A percentile compares a stretch with the other conserved stretches of the same genome.
Conservation (phyloP, 2,797 vertebrate species). For the Esox lucius region DNA sequence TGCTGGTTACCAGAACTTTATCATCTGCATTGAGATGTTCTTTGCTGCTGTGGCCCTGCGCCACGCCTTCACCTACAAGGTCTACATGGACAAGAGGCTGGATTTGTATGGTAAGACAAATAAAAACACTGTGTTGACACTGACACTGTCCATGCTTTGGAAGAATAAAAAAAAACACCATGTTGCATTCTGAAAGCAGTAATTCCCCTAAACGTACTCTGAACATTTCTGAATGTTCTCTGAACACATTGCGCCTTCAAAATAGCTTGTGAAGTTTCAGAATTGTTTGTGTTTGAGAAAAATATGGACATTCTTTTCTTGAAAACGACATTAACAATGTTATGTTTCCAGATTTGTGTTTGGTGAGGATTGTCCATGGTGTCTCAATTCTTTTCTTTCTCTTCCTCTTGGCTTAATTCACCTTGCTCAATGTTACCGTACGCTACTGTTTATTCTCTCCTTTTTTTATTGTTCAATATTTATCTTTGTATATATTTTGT, state of each 20-base stretch:
- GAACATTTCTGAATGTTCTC: no score
- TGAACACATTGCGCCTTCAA: no score
- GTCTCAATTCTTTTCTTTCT: slow-evolving; percentile 6
- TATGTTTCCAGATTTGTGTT: neutral
- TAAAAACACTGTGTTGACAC: neutral
- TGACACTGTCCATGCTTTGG: neutral
- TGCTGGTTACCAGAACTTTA: slow-evolving; percentile 98
- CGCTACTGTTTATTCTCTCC: slow-evolving; percentile 31
- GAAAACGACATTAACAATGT: neutral
- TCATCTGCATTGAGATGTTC: slow-evolving; percentile 99
- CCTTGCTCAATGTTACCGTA: slow-evolving; percentile 4
- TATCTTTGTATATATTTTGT: slow-evolving; percentile 1
- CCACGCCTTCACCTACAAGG: slow-evolving; percentile 95
- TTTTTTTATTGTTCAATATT: slow-evolving; percentile 7
- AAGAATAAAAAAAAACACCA: no score
- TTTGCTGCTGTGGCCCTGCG: slow-evolving; percentile 93
- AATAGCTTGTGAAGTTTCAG: no score
- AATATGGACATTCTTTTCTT: neutral
- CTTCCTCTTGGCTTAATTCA: slow-evolving; percentile 22
- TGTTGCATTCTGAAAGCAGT: no score
- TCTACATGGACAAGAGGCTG: slow-evolving; percentile 94
- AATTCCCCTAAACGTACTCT: no score
- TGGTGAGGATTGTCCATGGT: neutral
- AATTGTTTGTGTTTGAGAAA: no score
- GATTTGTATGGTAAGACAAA: slow-evolving; percentile 91